Evolutionary conservation across 2,888 invertebrate genomes (phyloP).

Genomic region (Cantharis flavilabris): DNA sequence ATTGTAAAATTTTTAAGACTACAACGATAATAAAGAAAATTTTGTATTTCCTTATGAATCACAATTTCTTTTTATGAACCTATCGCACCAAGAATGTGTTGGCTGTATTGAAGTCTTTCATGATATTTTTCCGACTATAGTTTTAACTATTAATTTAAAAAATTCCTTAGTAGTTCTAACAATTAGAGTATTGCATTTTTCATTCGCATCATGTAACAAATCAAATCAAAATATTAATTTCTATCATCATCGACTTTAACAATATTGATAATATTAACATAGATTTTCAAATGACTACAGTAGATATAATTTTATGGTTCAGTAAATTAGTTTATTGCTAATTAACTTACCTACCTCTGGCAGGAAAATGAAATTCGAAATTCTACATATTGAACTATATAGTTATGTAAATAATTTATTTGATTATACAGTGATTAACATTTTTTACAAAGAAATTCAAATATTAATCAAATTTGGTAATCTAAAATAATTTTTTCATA

Average conservation of each 20-base stretch:
- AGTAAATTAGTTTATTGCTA: background rate
- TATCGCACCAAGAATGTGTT: background rate
- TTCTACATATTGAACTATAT: background rate
- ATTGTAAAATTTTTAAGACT: constrained; percentile 19
- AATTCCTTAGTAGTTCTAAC: background rate
- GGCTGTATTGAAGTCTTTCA: background rate
- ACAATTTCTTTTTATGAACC: constrained; percentile 5
- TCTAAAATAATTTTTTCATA: background rate
- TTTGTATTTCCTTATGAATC: constrained; percentile 15
- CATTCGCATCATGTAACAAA: background rate
- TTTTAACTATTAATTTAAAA: background rate
- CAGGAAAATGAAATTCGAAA: background rate
- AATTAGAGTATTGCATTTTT: background rate
- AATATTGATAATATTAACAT: background rate
- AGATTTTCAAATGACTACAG: background rate
- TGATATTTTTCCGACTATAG: background rate
- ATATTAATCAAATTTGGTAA: background rate
- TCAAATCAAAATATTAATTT: background rate
- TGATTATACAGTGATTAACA: too few relatives aligned
- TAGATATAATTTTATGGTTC: background rate
- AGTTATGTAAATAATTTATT: background rate
- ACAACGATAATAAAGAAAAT: constrained; percentile 6
- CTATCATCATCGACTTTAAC: background rate
- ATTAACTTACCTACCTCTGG: background rate
- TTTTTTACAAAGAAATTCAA: background rate